phyloP scores from a whole-genome alignment of 2,797 vertebrate genomes.

The Coracias cyanogaster region DNA sequence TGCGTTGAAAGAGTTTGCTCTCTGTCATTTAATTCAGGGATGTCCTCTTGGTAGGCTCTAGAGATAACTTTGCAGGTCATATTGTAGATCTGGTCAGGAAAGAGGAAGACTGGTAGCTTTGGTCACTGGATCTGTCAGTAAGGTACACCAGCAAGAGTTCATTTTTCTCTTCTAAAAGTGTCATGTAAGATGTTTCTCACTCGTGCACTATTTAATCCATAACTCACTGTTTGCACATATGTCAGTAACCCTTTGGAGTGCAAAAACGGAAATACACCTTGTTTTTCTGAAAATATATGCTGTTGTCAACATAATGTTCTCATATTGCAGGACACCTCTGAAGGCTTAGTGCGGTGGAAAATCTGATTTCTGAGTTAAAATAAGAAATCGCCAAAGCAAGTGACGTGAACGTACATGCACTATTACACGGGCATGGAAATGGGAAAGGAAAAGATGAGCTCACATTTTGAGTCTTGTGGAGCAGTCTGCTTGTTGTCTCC shows the following conservation, averaged over 20 bases:
- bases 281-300: neutral
- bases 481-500: neutral
- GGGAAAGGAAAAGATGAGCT: constrained; percentile 6
- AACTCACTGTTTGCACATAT: neutral
- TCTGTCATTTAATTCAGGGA: neutral
- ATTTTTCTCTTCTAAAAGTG: neutral
- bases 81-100: neutral
- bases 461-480: neutral
- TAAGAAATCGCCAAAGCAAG: constrained; percentile 23
- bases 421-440: neutral
- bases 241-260: neutral
- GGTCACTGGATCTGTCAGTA: neutral
- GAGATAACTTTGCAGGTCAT: neutral
- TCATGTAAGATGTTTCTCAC: neutral
- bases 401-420: neutral
- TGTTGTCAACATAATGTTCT: neutral
- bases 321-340: neutral
- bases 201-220: neutral
- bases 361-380: constrained; percentile 12
- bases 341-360: neutral
- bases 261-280: neutral
- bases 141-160: neutral
- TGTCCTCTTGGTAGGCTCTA: neutral
- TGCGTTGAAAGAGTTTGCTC: neutral
- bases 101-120: neutral